These are phyloP conservation scores for Marronus borbonicus DNA, from an alignment of 2,888 invertebrate genomes.

Conservation along the genomic window DNA sequence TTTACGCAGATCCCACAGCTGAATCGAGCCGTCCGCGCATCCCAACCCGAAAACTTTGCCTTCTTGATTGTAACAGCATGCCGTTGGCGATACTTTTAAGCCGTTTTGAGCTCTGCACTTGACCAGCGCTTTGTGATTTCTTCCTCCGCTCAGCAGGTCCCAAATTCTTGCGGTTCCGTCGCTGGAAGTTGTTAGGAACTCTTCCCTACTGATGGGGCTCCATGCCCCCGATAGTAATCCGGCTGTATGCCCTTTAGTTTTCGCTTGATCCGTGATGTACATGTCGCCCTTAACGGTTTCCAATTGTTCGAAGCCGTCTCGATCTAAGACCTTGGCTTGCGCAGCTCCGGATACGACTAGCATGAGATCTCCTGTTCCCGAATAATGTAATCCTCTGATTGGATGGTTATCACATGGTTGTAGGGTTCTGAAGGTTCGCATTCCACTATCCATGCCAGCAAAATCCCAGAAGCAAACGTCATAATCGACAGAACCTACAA, in stretches of 20 bases:
- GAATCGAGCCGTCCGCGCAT: slow-evolving; percentile 95
- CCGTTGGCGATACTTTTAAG: slow-evolving; percentile 86
- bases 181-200: slow-evolving; percentile 95
- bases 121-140: slow-evolving; percentile 86
- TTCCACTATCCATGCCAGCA: slow-evolving; percentile 95
- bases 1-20: slow-evolving; percentile 97
- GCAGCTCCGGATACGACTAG: slow-evolving; percentile 94
- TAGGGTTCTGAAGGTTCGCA: slow-evolving; percentile 93
- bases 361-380: slow-evolving; percentile 93
- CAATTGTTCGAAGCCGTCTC: slow-evolving; percentile 94
- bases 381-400: slow-evolving; percentile 91
- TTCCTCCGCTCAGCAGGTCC: slow-evolving; percentile 83
- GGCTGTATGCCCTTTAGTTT: slow-evolving; percentile 94
- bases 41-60: slow-evolving; percentile 92
- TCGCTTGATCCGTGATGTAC: slow-evolving; percentile 95
- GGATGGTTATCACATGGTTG: slow-evolving; percentile 97
- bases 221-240: slow-evolving; percentile 92
- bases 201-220: slow-evolving; percentile 92
- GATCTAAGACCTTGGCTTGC: slow-evolving; percentile 93
- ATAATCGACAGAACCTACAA: slow-evolving; percentile 93
- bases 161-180: slow-evolving; percentile 96
- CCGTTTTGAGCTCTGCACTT: slow-evolving; percentile 92
- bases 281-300: slow-evolving; percentile 88
- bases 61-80: slow-evolving; percentile 78
- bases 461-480: slow-evolving; percentile 99